Evolutionary conservation across 1,140 invertebrate species (phyloP), one percentile per base, ranked within the genome.

Genomic region (Diprion similis): DNA sequence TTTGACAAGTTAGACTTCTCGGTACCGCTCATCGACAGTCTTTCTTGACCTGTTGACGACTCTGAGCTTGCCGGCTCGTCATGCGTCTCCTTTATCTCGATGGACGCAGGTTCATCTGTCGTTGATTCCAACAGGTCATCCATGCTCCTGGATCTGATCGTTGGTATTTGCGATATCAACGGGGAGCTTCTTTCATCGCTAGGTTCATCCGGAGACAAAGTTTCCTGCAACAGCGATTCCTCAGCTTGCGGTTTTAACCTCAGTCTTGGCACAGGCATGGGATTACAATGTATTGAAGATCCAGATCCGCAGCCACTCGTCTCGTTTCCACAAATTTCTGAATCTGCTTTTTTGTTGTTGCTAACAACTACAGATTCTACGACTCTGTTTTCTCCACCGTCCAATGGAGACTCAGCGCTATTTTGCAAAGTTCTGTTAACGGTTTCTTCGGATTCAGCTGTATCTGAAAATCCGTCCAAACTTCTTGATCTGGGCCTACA

Each of bases 391-490:
- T 15, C n/a, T 17, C 3, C 59, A 69, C 68, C 46, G 6, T 13
- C 24, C 15, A 19, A n/a, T 8, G 66, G n/a, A 19, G 72, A 73
- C 83, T 82, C 77, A 80, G 83, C 19, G 76, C 79, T 78, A 73
- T 81, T 19, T 48, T 47, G 70, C 45, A 67, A 10, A 46, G 13
- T 70, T 66, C 19, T 73, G 17, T 68, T 46, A 45, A 80, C 82
- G 9, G 78, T 77, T 9, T 83, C 81, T 66, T 81, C 82, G 8
- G 82, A 82, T 77, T 74, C 64, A 24, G 9, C 82, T 78, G 11
- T 82, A 71, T 76, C 81, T 46, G 82, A 71, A 73, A 83, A 78
- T 77, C 87, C 87, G 69, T 89, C 84, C 77, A 85, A 83, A 78
- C 86, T 88, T 74, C 86, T 81, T 48, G 86, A 72, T 75, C 24